Evolutionary conservation across 2,113 vertebrate species (phyloP).

Genomic region (Apus apus): DNA sequence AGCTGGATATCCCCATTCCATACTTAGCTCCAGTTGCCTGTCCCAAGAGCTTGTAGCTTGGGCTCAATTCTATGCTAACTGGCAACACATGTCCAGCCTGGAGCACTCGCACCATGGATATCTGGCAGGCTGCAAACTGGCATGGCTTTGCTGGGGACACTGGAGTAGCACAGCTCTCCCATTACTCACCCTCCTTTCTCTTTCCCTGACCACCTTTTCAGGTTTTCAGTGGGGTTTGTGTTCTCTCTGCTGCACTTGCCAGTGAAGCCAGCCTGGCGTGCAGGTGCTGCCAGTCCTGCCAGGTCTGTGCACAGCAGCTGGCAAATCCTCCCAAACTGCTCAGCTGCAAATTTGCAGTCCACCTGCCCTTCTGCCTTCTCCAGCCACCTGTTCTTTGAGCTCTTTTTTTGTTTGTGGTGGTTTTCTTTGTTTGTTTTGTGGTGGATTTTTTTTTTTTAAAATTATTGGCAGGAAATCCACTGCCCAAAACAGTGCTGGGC

Average conservation of each 20-base stretch:
- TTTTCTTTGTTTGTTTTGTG: not conserved
- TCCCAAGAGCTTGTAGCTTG: not conserved
- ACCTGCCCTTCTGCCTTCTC: not conserved
- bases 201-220: not conserved
- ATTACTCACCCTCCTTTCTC: not conserved
- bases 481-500: not conserved
- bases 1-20: not conserved
- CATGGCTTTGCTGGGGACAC: not conserved
- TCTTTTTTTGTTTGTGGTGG: not conserved
- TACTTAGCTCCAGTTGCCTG: not conserved
- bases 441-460: no score
- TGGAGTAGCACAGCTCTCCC: not conserved
- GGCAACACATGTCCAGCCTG: rapidly evolving
- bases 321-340: not conserved
- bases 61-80: not conserved
- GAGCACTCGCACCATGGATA: rapidly evolving
- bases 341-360: not conserved
- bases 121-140: not conserved
- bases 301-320: not conserved
- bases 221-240: not conserved
- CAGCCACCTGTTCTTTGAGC: not conserved
- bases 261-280: not conserved
- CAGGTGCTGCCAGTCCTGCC: not conserved
- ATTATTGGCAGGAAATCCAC: not conserved
- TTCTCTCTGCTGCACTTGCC: not conserved